Conservation (phyloP, 2,797 vertebrate genomes). For the Spinus olivaceus region DNA sequence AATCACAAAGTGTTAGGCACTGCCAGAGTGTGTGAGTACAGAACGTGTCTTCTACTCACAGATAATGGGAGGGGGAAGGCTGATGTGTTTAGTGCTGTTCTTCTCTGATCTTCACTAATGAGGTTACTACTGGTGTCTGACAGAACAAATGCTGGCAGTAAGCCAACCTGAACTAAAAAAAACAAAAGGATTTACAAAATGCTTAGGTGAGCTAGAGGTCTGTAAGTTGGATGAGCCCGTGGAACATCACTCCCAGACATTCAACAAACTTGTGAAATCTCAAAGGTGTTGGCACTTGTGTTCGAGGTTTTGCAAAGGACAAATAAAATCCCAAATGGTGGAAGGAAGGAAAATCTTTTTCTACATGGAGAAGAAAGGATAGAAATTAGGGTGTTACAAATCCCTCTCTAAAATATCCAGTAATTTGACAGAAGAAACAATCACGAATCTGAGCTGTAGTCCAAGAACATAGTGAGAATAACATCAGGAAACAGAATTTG, state of each 20-base stretch:
- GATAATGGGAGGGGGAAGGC: neutral
- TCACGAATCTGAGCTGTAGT: neutral
- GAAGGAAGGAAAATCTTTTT: neutral
- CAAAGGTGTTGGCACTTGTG: neutral
- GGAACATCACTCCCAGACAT: neutral
- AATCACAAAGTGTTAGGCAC: neutral
- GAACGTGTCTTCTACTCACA: neutral
- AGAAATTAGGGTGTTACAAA: neutral
- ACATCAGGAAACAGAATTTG: neutral
- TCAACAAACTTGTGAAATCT: neutral
- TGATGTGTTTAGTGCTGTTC: neutral
- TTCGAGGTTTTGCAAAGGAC: neutral
- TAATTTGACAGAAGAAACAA: neutral
- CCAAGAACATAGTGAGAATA: neutral
- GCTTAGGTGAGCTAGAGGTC: neutral
- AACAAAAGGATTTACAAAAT: neutral
- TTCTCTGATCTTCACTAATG: neutral
- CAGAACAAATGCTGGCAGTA: neutral
- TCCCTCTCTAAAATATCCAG: neutral
- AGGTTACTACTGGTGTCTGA: neutral
- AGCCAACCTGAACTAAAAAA: neutral
- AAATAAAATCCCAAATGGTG: neutral
- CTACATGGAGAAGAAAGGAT: neutral
- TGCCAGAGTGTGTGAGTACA: neutral
- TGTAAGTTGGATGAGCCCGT: neutral